phyloP scores from a whole-genome alignment of 2,797 vertebrate species.

The Numenius phaeopus region DNA sequence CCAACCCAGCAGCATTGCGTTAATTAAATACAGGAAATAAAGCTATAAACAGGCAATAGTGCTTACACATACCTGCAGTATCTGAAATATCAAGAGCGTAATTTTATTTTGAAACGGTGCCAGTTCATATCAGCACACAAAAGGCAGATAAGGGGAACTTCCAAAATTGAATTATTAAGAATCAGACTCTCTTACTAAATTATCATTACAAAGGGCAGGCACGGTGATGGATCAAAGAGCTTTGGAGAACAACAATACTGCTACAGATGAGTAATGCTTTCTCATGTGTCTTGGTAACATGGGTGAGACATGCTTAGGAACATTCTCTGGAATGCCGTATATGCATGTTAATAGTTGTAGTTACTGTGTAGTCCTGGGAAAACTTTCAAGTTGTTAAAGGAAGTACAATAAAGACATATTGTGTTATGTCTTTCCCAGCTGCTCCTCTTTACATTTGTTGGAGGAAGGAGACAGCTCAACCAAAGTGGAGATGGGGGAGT shows the following conservation, averaged over 20 bases:
- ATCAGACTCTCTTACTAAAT: constrained; percentile 9
- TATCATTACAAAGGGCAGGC: constrained; percentile 11
- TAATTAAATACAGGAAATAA: neutral
- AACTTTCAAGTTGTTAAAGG: neutral
- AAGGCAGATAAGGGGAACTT: neutral
- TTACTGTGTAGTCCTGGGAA: neutral
- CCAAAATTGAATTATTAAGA: constrained; percentile 9
- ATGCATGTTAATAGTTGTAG: neutral
- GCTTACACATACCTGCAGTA: neutral
- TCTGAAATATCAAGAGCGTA: neutral
- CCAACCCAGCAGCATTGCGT: neutral
- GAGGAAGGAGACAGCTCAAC: neutral
- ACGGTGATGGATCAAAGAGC: neutral
- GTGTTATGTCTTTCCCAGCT: neutral
- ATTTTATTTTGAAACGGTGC: neutral
- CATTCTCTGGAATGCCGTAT: neutral
- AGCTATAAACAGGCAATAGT: neutral
- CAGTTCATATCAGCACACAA: neutral
- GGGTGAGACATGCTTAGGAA: neutral
- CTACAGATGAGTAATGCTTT: constrained; percentile 6
- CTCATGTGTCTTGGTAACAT: neutral
- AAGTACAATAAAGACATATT: neutral
- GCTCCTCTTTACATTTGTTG: neutral
- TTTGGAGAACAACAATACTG: neutral
- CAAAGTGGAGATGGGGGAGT: neutral